These are phyloP conservation scores for Iselma pallidipennis DNA, from an alignment of 2,888 invertebrate species.

Conservation along the genomic window DNA sequence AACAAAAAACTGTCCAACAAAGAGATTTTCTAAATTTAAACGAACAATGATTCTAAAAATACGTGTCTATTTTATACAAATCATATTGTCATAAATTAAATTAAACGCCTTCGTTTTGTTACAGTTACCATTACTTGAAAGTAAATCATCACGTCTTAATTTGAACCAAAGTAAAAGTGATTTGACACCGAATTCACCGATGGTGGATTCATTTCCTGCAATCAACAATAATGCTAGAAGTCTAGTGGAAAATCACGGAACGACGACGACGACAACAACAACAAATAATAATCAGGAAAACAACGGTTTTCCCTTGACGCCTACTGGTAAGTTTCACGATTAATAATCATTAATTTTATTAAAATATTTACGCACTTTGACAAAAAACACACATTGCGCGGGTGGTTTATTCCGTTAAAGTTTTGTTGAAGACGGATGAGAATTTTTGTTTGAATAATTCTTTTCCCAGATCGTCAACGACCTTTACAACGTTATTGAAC, in stretches of 20 bases:
- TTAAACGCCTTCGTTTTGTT: too few species aligned
- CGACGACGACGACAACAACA: too few species aligned
- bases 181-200: constrained; percentile 48
- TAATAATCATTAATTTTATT: neutral
- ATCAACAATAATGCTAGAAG: constrained; percentile 52
- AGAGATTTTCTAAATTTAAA: too few species aligned
- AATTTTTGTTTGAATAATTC: too few species aligned
- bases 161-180: constrained; percentile 47
- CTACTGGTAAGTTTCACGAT: constrained; percentile 46
- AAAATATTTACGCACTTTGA: neutral
- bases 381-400: neutral
- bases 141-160: constrained; percentile 50
- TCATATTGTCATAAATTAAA: too few species aligned
- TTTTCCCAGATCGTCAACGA: neutral
- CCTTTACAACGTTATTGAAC: neutral
- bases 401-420: neutral
- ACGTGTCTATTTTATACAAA: too few species aligned
- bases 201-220: constrained; percentile 50
- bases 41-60: too few species aligned
- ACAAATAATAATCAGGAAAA: constrained; percentile 49
- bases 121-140: constrained; percentile 53
- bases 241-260: constrained; percentile 40
- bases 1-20: too few species aligned
- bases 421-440: too few species aligned
- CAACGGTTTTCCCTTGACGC: constrained; percentile 50